These are phyloP conservation scores for Catalaphyllia jardinei DNA, from an alignment of 64 coral and sea anemone genomes.

Conservation along the genomic window DNA sequence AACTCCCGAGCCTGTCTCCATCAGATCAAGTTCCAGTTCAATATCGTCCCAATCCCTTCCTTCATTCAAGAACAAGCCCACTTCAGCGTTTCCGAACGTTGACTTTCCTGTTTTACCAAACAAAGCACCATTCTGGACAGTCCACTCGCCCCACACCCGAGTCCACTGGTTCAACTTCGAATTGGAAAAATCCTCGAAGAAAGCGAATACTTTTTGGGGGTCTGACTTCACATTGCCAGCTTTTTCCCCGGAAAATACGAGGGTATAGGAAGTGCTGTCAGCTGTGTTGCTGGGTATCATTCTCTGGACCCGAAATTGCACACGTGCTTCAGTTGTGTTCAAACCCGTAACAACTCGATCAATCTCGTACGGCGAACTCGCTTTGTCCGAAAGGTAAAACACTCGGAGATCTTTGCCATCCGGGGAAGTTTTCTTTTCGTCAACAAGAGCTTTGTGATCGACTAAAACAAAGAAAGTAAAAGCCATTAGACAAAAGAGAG, in stretches of 20 bases:
- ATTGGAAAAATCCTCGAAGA: slow-evolving; percentile 76
- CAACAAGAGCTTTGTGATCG: slow-evolving; percentile 61
- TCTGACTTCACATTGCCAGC: slow-evolving; percentile 26
- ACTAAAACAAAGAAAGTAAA: slow-evolving; percentile 33
- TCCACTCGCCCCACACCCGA: slow-evolving; percentile 50
- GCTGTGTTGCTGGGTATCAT: slow-evolving; percentile 11
- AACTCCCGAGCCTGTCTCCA: slow-evolving; percentile 14
- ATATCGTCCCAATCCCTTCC: slow-evolving; percentile 66
- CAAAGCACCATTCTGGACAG: slow-evolving; percentile 36
- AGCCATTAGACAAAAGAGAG: neutral
- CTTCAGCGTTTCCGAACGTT: slow-evolving; percentile 20
- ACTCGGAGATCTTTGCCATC: slow-evolving; percentile 80
- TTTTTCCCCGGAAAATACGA: slow-evolving; percentile 62
- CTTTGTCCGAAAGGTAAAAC: slow-evolving; percentile 34
- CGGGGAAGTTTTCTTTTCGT: slow-evolving; percentile 31
- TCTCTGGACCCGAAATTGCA: slow-evolving; percentile 61
- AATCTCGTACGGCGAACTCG: slow-evolving; percentile 32
- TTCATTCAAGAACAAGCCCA: slow-evolving; percentile 42
- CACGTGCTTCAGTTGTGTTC: slow-evolving; percentile 37
- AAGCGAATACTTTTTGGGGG: slow-evolving; percentile 62
- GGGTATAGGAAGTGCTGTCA: slow-evolving; percentile 46
- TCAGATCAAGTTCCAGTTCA: slow-evolving; percentile 64
- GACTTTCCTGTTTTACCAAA: slow-evolving; percentile 63
- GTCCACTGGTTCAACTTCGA: slow-evolving; percentile 25
- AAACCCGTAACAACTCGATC: slow-evolving; percentile 54